Base-by-base conservation (phyloP, 53 echinoderm and acorn worm species). In the Henricia sp. region DNA sequence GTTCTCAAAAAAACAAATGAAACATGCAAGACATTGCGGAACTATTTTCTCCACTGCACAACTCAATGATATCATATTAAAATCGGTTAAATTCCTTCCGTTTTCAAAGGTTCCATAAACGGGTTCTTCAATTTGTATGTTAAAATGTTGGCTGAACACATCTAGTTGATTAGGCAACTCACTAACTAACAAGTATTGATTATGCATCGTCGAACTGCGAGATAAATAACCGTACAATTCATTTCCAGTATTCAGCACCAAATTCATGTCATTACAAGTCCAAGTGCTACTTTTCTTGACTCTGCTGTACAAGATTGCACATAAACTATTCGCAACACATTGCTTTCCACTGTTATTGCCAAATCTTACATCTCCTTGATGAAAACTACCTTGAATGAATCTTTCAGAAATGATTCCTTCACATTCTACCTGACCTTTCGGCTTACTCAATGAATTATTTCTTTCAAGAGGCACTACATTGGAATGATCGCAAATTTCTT, bases 151-250 rank as follows among this genome's bases (percentile, higher is more conserved):
- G 12, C 26, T 72, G 6, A 72, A 43, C 51, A 72, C 32, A 24
- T 50, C 30, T 35, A 72, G 52, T 11, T 52, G 17, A 32, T 33
- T 51, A 6, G 72, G 72, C 52, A 72, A 33, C 48, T 72, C 72
- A 72, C 52, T 72, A 32, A 72, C 33, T 11, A 72, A 43, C n/a
- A 72, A 72, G 36, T 72, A 72, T 33, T 72, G 51, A 70, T 70
- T 70, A 6, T 70, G 0, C 44, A 27, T 48, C 16, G 70, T 70
- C 2, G 70, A 70, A 44, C 70, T 70, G 11, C 48, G 40, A 27
- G 43, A 44, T 28, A 70, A 70, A 24, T 70, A 30, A 28, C 46
- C 46, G 48, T 70, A 70, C n/a, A 70, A 32, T 25, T 70, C 70
- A 70, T 70, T 27, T 1, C 70, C 70, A 14, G 70, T 70, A 48